A percentile compares a stretch with the other conserved stretches of the same genome.
phyloP scores from a whole-genome alignment of 2,113 vertebrate genomes.

The Dicentrarchus labrax region DNA sequence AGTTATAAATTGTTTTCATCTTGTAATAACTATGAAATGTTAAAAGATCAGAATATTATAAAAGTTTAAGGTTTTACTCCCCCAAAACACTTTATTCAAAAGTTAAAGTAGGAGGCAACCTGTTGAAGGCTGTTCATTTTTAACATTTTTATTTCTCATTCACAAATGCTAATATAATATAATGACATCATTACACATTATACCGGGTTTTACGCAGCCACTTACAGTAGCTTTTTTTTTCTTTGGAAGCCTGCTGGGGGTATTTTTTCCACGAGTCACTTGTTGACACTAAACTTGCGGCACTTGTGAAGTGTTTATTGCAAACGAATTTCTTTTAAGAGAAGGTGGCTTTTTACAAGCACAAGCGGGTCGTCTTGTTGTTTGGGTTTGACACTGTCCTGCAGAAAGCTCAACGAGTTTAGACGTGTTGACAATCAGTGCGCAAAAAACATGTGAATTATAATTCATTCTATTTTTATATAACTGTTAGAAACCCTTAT shows the following conservation, averaged over 20 bases:
- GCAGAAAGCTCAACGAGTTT: conserved; percentile 25
- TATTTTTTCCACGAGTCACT: conserved; percentile 42
- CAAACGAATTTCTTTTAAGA: conserved; percentile 46
- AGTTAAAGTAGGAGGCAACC: neutral
- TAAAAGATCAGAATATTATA: too few relatives aligned
- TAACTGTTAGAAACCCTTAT: neutral
- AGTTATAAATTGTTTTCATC: too few relatives aligned
- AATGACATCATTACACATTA: neutral
- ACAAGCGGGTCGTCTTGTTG: conserved; percentile 5
- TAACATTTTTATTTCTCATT: too few relatives aligned
- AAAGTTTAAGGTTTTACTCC: too few relatives aligned
- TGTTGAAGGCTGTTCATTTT: neutral
- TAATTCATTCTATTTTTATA: neutral
- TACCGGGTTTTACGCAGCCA: neutral
- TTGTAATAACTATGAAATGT: too few relatives aligned
- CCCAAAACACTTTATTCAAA: neutral
- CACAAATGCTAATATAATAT: neutral
- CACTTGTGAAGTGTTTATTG: conserved; percentile 64
- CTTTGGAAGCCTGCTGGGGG: neutral
- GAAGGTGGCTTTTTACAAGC: conserved; percentile 7
- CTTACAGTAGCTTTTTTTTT: neutral
- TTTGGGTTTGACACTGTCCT: conserved; percentile 50
- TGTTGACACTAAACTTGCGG: conserved; percentile 73
- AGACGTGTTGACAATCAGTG: neutral
- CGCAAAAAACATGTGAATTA: neutral